Base-by-base conservation (phyloP, 2,888 invertebrate genomes). In the Eutolmus rufibarbis region DNA sequence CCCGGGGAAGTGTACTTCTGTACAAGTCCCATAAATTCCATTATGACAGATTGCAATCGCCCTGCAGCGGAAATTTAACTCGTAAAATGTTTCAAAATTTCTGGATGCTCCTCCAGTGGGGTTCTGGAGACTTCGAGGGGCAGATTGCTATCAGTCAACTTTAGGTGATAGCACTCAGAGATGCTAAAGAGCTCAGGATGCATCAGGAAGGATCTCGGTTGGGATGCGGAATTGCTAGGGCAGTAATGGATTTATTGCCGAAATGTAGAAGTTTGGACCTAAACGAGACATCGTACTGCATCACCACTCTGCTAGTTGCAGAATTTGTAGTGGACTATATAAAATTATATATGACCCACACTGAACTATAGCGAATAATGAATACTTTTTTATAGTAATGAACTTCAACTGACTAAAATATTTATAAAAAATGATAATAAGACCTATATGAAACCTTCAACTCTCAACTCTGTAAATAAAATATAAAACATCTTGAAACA, bases 41-140 rank as follows among this genome's bases (percentile, higher is more conserved):
- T 89, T 89, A 89, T 89, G 89, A 89, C 89, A 89, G 89, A 89
- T 89, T 89, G 89, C 89, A 89, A 89, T 89, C 89, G 89, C 89
- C 89, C 89, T 88, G 89, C 88, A 89, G 89, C 89, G 89, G 89
- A 89, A 89, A 89, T 89, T 89, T 89, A 89, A 89, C 89, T 89
- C 89, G 88, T 89, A 89, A 89, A 89, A 89, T 89, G 88, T 88
- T 89, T 88, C 87, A 88, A 88, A 89, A 89, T 89, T 89, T 88
- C 88, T 88, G 88, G 87, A 86, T 88, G 87, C 28, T 56, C 40
- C 77, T 86, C 28, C 23, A 77, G 76, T 37, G n/a, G 28, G 9
- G 16, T 28, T 8, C 74, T 46, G 85, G 28, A 74, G 74, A 34
- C 43, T 74, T 8, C 74, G 14, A 28, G 28, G 40, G 74, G 74